phyloP scores from a whole-genome alignment of 2,888 invertebrate species.

The Drosophila parthenogenetica region DNA sequence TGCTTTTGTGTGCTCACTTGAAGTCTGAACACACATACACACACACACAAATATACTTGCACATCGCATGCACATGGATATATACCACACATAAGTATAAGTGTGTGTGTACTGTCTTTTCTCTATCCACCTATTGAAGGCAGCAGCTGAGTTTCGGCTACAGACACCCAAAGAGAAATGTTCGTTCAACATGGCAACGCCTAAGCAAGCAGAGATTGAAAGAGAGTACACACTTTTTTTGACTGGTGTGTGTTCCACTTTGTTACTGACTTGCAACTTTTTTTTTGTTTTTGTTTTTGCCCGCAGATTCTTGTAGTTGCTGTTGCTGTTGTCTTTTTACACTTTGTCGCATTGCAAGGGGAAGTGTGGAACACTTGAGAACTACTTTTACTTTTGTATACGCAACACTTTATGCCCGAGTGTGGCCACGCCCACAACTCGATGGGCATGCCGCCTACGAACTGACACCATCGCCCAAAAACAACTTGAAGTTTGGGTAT shows the following conservation, averaged over 20 bases:
- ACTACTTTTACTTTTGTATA: conserved; percentile 80
- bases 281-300: conserved; percentile 63
- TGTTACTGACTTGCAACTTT: conserved; percentile 73
- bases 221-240: conserved; percentile 34
- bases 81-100: conserved; percentile 6
- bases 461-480: conserved; percentile 1
- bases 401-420: conserved; percentile 59
- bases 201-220: not conserved
- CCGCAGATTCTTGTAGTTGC: conserved; percentile 31
- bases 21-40: conserved; percentile 35
- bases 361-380: conserved; percentile 74
- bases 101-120: conserved; percentile 6
- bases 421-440: conserved; percentile 26
- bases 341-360: conserved; percentile 75
- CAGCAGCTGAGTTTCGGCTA: conserved; percentile 26
- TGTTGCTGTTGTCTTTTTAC: conserved; percentile 63
- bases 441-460: not conserved
- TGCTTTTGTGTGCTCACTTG: conserved; percentile 63
- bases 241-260: conserved; percentile 68
- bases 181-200: conserved; percentile 7
- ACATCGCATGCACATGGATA: not conserved
- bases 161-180: conserved; percentile 7
- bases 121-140: conserved; percentile 27
- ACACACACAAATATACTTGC: not conserved
- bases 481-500: conserved; percentile 40